phyloP scores from a whole-genome alignment of 2,113 vertebrate genomes.

The Sula dactylatra region DNA sequence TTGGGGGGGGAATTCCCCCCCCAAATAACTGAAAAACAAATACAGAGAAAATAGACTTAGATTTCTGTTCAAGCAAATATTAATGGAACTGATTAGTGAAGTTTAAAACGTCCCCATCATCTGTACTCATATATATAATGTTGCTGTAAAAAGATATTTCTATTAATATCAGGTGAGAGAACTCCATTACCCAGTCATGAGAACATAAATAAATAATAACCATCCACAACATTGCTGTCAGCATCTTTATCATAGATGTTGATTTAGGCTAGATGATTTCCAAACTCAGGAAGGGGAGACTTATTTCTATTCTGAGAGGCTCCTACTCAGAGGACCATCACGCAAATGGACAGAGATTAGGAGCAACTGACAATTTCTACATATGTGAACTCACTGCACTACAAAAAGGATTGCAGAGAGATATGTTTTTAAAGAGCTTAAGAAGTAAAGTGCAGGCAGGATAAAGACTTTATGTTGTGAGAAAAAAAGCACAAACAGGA shows the following conservation, averaged over 20 bases:
- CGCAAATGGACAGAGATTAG: neutral
- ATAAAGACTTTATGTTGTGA: neutral
- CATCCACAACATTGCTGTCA: neutral
- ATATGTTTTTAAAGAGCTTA: neutral
- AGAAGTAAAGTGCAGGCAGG: neutral
- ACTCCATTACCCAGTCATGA: neutral
- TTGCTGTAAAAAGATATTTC: neutral
- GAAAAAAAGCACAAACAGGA: neutral
- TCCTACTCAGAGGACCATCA: neutral
- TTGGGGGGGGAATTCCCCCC: neutral
- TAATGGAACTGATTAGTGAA: neutral
- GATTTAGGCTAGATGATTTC: neutral
- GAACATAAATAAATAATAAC: conserved; percentile 42
- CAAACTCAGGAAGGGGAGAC: neutral
- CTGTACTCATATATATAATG: neutral
- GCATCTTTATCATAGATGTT: neutral
- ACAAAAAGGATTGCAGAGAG: neutral
- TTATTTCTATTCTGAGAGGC: neutral
- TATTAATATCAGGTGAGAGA: neutral
- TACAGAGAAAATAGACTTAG: neutral
- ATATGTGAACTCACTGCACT: neutral
- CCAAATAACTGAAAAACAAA: neutral
- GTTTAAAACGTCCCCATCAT: neutral
- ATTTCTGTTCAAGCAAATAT: neutral
- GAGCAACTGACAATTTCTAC: neutral